These are phyloP conservation scores for Crepidodera aurea DNA, from an alignment of 2,888 invertebrate genomes.

Conservation along the genomic window DNA sequence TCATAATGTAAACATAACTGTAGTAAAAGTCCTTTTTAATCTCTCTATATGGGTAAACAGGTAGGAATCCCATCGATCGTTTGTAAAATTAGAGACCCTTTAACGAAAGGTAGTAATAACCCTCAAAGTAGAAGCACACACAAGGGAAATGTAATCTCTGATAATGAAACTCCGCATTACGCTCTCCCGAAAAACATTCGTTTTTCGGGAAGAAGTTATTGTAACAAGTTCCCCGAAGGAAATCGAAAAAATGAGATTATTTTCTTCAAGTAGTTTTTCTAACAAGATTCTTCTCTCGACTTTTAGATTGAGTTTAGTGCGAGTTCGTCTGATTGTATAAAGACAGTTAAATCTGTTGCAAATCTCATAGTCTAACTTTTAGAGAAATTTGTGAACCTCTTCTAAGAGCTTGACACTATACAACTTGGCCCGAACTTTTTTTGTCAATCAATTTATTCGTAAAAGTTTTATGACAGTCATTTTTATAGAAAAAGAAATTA, in stretches of 20 bases:
- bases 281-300: slow-evolving; percentile 25
- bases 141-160: slow-evolving; percentile 39
- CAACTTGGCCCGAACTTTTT: background rate
- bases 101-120: slow-evolving; percentile 37
- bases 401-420: background rate
- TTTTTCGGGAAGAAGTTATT: slow-evolving; percentile 33
- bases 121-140: slow-evolving; percentile 33
- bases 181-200: slow-evolving; percentile 32
- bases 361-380: slow-evolving; percentile 29
- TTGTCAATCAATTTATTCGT: background rate
- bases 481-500: background rate
- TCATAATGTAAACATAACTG: too few relatives aligned
- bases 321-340: slow-evolving; percentile 30
- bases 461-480: too few relatives aligned
- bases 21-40: slow-evolving; percentile 19
- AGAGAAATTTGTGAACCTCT: slow-evolving; percentile 13
- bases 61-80: slow-evolving; percentile 29
- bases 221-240: slow-evolving; percentile 34
- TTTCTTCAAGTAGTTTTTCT: slow-evolving; percentile 27
- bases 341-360: slow-evolving; percentile 30
- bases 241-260: slow-evolving; percentile 26
- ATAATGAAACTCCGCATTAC: slow-evolving; percentile 39
- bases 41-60: slow-evolving; percentile 6
- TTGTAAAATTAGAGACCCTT: slow-evolving; percentile 30
- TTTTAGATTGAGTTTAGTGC: slow-evolving; percentile 29